Evolutionary conservation across 2,113 vertebrate species (phyloP).

Genomic region (Tragulus kanchil): DNA sequence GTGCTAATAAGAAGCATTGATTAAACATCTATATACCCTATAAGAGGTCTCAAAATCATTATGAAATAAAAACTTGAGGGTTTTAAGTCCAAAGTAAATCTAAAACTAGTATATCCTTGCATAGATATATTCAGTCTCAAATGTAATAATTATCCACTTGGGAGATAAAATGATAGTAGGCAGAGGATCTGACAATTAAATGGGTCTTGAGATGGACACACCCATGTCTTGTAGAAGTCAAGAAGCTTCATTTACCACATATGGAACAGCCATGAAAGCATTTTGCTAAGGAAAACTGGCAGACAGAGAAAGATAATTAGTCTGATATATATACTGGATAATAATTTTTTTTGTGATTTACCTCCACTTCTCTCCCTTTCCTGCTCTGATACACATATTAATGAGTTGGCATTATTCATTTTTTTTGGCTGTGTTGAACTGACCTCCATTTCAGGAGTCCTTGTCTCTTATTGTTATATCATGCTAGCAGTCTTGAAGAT

Average conservation of each 20-base stretch:
- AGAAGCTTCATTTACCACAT: background rate
- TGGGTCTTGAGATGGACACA: background rate
- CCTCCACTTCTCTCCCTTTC: background rate
- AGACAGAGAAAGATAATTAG: background rate
- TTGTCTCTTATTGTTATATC: background rate
- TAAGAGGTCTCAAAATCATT: background rate
- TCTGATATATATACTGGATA: background rate
- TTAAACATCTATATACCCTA: background rate
- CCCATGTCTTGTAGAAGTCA: background rate
- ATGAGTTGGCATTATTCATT: background rate
- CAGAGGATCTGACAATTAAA: background rate
- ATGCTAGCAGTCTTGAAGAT: background rate
- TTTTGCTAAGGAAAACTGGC: background rate
- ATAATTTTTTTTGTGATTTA: background rate
- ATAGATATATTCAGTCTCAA: background rate
- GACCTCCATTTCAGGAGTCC: background rate
- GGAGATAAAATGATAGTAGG: background rate
- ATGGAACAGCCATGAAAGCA: background rate
- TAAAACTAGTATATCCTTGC: background rate
- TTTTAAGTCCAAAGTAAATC: background rate
- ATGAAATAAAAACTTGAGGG: background rate
- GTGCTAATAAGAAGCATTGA: background rate
- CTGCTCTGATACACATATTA: background rate
- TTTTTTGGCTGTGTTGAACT: background rate
- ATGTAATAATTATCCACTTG: background rate